Base-by-base conservation (phyloP, 2,113 vertebrate species). In the Seriola quinqueradiata region DNA sequence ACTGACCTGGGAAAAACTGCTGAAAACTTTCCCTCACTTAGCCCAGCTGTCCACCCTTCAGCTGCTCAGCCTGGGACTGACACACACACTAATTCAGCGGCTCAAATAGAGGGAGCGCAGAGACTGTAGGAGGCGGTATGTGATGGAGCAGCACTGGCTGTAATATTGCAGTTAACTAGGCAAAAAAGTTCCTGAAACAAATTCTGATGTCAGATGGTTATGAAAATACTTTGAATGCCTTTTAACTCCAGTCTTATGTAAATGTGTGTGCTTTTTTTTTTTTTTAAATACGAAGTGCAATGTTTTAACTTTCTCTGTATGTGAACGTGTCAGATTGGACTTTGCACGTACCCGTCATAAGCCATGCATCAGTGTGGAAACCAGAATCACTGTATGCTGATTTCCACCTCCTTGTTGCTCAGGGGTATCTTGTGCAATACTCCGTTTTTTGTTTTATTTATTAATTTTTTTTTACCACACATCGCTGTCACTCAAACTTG, bases 1-100 rank as follows among this genome's bases (percentile, higher is more conserved):
- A 96, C 96, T 99, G 88, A 97, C 96, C 0, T 99, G 97, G 98
- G 98, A 99, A 92, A 97, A 95, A 91, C 96, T 99, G 9, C 95
- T 99, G 16, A 96, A 94, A 12, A 94, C 90, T 6, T 98, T 96
- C 93, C 98, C 98, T 64, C 96, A 96, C 17, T 76, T 99, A 40
- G 93, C 96, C 42, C 95, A 94, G 32, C 96, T 99, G 78, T 96
- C 97, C 85, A 93, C 95, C 50, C 87, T 94, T 34, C 98, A 98
- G 95, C 97, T 99, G 77, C 95, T 99, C 89, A 96, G 97, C 94
- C 95, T 99, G 9, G 98, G 98, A 95, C 96, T 99, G 83, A 97
- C 97, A 0, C 97, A 97, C 93, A 93, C 96, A 85, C 96, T 99
- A 8, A 94, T 99, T 1, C 97, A 99, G 90, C 93, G 97, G 36